Evolutionary conservation across 2,113 vertebrate species (phyloP), one percentile per base, ranked within the genome.

Genomic region (Vireo altiloquus): DNA sequence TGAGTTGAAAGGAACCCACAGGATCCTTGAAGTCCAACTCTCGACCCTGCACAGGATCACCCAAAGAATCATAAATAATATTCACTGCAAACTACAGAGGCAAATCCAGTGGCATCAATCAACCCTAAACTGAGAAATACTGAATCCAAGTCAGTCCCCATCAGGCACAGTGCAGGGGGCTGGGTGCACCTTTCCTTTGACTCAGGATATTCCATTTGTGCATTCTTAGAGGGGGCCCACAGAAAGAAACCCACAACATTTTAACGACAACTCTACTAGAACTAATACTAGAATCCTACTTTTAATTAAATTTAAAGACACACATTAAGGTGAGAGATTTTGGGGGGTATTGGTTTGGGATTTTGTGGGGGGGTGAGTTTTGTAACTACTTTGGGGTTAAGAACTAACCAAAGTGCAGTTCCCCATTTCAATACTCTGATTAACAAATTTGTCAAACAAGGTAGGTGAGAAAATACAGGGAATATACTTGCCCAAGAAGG

Each of bases 281-380:
- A 90, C 17, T 60, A 89, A 75, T 65, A 27, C 37, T 42, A 52
- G 47, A 76, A 77, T 44, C 30, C 13, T 25, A 27, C 9, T 68
- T 54, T 25, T 40, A 68, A 75, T 46, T 56, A n/a, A 52, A 79
- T 65, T 63, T 25, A 35, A 50, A 82, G 17, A 90, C 8, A 69
- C 9, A 19, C 2, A 13, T 27, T 44, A 56, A 49, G 20, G 7
- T 7, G 15, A 24, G 7, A 60, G 22, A 6, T 24, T 57, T 59
- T 11, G 1, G 4, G 0, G 9, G 6, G 3, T 2, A 2, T 2
- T n/a, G 20, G 5, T 8, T 57, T 56, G 15, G 5, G 6, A 2
- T 30, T 44, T 75, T 3, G 5, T 0, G 13, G 4, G 6, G 3
- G 3, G 15, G 24, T 21, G 44, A 9, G 44, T 19, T 39, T 77